Evolutionary conservation across 2,797 vertebrate species (phyloP), one percentile per base, ranked within the genome.

Genomic region (Ciconia nigra): DNA sequence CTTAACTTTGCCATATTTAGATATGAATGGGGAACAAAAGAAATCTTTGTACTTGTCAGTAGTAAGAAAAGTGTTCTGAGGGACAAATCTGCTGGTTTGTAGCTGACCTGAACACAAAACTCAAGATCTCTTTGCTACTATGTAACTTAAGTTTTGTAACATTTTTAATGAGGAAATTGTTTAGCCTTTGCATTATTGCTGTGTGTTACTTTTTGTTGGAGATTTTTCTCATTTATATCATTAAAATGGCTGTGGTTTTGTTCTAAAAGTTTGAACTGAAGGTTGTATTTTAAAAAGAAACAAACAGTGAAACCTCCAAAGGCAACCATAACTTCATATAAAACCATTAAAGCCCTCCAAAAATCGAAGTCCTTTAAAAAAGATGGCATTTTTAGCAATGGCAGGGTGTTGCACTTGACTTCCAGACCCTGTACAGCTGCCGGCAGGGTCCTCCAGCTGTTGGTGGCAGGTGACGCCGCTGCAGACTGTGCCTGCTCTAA

Each of bases 331-430:
- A 15, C 24, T 35, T 69, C 35, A 12, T 29, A 24, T 28, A 47
- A 92, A 83, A 67, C 12, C 54, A 25, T 65, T 33, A 59, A 63
- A 83, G 4, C 12, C 16, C 10, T 55, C 26, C 2, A 42, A 61
- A 52, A 63, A 7, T 12, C 0, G 0, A 74, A 74, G 5, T 8
- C 1, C 11, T 51, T 72, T 37, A 2, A 49, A 73, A 80, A 29
- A 0, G 1, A 8, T 47, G 51, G 3, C 8, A 11, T 66, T 84
- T 76, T 87, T 47, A 85, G 31, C 37, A 31, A 3, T 20, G n/a
- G 29, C 37, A 46, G 44, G 17, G 21, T 37, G 29, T 69, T 71
- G 14, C 47, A 15, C 20, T 62, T 76, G 62, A 41, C 37, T 63
- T 67, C 6, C 58, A 78, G 54, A 31, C 21, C 19, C 33, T n/a